Conservation (phyloP, 2,888 invertebrate species). For the Eupithecia subumbrata region DNA sequence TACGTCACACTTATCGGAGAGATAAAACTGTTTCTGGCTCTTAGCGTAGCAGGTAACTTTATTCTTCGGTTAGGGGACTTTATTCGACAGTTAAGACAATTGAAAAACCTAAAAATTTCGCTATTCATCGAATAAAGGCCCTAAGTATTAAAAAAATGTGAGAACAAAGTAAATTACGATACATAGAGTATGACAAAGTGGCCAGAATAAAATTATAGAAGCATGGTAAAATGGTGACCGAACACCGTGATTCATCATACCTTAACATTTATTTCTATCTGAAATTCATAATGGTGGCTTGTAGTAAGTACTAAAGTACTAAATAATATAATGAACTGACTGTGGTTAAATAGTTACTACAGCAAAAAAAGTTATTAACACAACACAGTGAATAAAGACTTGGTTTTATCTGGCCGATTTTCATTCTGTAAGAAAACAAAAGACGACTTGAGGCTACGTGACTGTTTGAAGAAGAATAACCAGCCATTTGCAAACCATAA, state of each 20-base stretch:
- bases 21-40: too few relatives aligned
- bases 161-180: background rate
- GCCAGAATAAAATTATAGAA: slow-evolving; percentile 1
- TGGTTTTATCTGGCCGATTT: background rate
- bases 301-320: background rate
- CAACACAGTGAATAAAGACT: background rate
- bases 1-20: too few relatives aligned
- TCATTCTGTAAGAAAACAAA: background rate
- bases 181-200: background rate
- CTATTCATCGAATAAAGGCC: too few relatives aligned
- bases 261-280: background rate
- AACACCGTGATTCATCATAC: background rate
- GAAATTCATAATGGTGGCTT: background rate
- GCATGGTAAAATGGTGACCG: background rate
- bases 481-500: background rate
- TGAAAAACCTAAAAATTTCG: too few relatives aligned
- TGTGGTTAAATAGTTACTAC: background rate
- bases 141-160: background rate
- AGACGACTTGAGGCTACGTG: background rate
- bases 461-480: background rate
- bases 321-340: background rate
- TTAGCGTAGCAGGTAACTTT: too few relatives aligned
- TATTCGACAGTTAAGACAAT: too few relatives aligned
- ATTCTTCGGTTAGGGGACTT: too few relatives aligned
- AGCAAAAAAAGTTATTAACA: background rate